Conservation (phyloP, 2,113 vertebrate species). For the Pseudopipra pipra region DNA sequence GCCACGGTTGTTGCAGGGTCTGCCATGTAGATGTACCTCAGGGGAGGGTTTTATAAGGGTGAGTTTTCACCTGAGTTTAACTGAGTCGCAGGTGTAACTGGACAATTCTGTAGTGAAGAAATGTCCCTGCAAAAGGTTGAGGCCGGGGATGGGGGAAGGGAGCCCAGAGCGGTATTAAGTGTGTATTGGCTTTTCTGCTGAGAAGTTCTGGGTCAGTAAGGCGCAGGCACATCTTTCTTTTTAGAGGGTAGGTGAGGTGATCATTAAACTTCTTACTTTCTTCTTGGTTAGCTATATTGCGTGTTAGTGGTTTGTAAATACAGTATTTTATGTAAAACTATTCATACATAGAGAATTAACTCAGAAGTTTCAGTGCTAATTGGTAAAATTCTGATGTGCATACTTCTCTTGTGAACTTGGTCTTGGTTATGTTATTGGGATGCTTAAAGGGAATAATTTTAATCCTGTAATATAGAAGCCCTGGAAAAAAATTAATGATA, state of each 20-base stretch:
- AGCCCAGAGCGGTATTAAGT: fast-evolving
- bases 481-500: neutral
- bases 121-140: neutral
- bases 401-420: neutral
- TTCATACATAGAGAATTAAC: neutral
- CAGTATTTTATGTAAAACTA: neutral
- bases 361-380: neutral
- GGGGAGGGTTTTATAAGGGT: neutral
- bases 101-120: neutral
- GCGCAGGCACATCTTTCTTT: neutral
- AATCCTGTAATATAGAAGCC: neutral
- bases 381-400: neutral
- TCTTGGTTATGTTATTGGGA: neutral
- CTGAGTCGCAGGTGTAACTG: neutral
- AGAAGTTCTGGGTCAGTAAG: neutral
- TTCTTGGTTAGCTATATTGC: neutral
- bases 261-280: neutral
- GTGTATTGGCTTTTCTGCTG: neutral
- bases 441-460: neutral
- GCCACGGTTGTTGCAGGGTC: fast-evolving
- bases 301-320: neutral
- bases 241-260: neutral
- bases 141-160: neutral
- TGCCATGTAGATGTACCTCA: neutral
- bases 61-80: neutral